Percentiles rank a stretch among this genome's conserved stretches.
These are phyloP conservation scores for Platichthys stellatus DNA, from an alignment of 2,113 vertebrate species.

Conservation along the genomic window DNA sequence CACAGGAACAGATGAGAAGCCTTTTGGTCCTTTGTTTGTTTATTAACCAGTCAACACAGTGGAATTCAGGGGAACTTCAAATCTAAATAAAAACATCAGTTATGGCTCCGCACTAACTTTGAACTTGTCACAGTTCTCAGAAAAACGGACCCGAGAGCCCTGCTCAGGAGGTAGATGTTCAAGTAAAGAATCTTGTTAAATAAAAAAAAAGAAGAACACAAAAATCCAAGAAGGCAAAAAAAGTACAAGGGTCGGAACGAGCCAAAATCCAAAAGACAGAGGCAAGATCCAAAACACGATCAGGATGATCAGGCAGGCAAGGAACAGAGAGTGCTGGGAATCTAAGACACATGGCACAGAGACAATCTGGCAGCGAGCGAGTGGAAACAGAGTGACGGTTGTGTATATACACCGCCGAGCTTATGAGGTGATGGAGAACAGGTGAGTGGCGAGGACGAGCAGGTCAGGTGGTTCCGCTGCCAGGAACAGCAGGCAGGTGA, in stretches of 20 bases:
- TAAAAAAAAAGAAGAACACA: not conserved
- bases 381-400: constrained; percentile 1
- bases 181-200: not conserved
- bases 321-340: not conserved
- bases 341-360: constrained; percentile 6
- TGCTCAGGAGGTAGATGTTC: not conserved
- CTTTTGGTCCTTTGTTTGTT: not conserved
- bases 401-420: not conserved
- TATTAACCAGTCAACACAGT: constrained; percentile 10
- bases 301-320: not conserved
- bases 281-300: not conserved
- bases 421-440: not conserved
- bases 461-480: not conserved
- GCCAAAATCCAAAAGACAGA: not conserved
- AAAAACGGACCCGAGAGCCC: not conserved
- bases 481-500: not conserved
- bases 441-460: not conserved
- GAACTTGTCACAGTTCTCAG: not conserved
- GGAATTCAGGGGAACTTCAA: not conserved
- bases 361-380: constrained; percentile 1
- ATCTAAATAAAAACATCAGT: not conserved
- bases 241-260: not conserved
- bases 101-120: not conserved
- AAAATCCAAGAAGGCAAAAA: not conserved
- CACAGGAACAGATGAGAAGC: not conserved